Evolutionary conservation across 2,113 vertebrate genomes (phyloP), one percentile per base, ranked within the genome.

Genomic region (Myanophis thanlyinensis): DNA sequence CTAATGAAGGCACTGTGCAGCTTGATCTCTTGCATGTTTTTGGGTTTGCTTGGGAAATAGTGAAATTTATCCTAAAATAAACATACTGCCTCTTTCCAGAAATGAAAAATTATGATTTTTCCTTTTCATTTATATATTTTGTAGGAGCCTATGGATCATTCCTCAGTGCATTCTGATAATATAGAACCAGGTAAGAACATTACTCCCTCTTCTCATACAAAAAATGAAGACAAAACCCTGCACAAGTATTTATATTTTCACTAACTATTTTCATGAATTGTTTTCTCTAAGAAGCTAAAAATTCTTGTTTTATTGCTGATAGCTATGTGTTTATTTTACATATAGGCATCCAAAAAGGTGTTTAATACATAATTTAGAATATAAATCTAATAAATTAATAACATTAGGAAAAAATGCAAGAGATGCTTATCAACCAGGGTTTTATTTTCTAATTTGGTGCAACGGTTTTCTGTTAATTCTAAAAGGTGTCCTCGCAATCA

Each of bases 101-200:
- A 59, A 59, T 62, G n/a, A 92, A 48, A 89, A 89, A 2, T 25
- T 53, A 10, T 91, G 80, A 92, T 80, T 96, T 0, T 96, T 30
- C 46, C 0, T 95, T 40, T 80, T 73, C n/a, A 44, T 80, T 80
- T 80, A 80, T 80, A 22, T 44, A 44, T 80, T 94, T 97, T 97
- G 9, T 97, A 99, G 99, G 99, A 99, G 46, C 98, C 98, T 88
- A 97, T 98, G 97, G 98, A 97, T 95, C 97, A 96, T 90, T 97
- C 97, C 22, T 96, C 98, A 9, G 96, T 98, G 94, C 98, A 98
- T 85, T 87, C 98, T 93, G 98, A 99, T 95, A 98, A 97, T 52
- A 85, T 96, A 80, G 98, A 99, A 85, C 97, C 98, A 97, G 99
- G 99, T 99, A 98, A 97, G 94, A 91, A 23, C 0, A 46, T 1